A percentile compares a stretch with the other conserved stretches of the same genome.
Conservation (phyloP, 92 coral and sea anemone genomes). For the Bergia puertoricense region DNA sequence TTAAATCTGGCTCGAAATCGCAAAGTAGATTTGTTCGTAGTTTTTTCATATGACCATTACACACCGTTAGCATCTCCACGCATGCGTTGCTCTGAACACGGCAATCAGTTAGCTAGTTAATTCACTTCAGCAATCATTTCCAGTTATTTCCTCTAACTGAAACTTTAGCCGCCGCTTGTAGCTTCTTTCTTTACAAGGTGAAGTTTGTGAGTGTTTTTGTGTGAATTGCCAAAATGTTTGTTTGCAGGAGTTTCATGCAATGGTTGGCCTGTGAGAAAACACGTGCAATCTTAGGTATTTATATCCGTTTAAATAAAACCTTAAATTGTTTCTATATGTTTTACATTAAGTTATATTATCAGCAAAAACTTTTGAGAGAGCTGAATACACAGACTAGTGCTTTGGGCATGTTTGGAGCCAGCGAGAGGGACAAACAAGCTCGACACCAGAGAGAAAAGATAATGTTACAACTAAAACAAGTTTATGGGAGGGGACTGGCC, state of each 20-base stretch:
- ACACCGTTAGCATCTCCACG: background rate
- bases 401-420: slow-evolving; percentile 2
- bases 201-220: no score
- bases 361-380: background rate
- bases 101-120: no score
- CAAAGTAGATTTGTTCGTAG: no score
- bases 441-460: slow-evolving; percentile 1
- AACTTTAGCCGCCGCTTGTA: background rate
- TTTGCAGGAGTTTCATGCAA: no score
- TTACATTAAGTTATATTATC: background rate
- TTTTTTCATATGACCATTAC: no score
- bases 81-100: background rate
- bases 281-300: slow-evolving; percentile 22
- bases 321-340: background rate
- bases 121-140: no score
- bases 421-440: slow-evolving; percentile 3
- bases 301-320: background rate
- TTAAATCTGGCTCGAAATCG: no score
- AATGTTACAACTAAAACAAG: background rate
- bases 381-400: background rate
- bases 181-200: background rate
- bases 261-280: background rate
- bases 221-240: background rate
- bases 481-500: slow-evolving; percentile 6
- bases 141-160: background rate